phyloP scores from a whole-genome alignment of 2,113 vertebrate genomes.

The Orthochromis indermauri region DNA sequence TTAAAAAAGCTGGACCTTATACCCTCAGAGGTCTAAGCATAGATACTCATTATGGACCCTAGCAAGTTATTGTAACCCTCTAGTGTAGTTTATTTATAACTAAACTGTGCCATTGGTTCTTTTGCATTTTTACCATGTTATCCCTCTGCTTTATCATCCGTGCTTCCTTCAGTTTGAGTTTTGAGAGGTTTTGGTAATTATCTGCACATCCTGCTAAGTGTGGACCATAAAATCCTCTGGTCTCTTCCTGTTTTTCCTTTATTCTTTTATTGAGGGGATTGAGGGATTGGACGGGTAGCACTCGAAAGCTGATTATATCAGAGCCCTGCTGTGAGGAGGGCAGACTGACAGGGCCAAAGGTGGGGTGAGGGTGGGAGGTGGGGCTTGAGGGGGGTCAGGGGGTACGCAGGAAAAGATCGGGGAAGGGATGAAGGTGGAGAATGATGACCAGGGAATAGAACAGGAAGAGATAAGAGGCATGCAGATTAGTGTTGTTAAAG shows the following conservation, averaged over 20 bases:
- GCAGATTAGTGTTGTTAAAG: conserved; percentile 57
- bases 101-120: background rate
- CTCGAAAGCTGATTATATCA: conserved; percentile 65
- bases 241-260: conserved; percentile 45
- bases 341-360: conserved; percentile 22
- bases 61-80: background rate
- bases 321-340: conserved; percentile 43
- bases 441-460: conserved; percentile 6
- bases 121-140: background rate
- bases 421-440: conserved; percentile 8
- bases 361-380: conserved; percentile 10
- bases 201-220: conserved; percentile 45
- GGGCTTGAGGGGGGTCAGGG: background rate
- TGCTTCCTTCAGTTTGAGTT: background rate
- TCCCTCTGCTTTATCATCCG: background rate
- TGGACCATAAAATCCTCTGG: conserved; percentile 40
- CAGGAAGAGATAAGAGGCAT: background rate
- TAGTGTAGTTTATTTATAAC: background rate
- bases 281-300: conserved; percentile 37
- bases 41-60: background rate
- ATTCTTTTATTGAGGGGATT: conserved; percentile 57
- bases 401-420: background rate
- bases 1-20: background rate
- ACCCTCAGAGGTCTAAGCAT: background rate
- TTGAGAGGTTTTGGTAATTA: conserved; percentile 35